Base-by-base conservation (phyloP, 2,797 vertebrate genomes). In the Acropternis orthonyx region DNA sequence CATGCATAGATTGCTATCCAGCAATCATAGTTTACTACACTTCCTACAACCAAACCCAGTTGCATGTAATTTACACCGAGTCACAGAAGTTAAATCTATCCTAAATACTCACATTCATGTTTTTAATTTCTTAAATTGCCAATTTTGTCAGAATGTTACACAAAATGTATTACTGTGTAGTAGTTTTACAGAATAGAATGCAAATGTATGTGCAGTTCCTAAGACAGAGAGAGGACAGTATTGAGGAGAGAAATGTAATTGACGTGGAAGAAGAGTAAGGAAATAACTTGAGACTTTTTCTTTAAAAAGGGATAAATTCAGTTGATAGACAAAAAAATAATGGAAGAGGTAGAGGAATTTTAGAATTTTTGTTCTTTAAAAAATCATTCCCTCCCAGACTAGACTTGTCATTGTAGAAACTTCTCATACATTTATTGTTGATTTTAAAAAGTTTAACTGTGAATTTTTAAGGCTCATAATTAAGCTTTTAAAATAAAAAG, bases 401-500 rank as follows among this genome's bases (percentile, higher is more conserved):
- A 73, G 74, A 46, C 11, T 84, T 74, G 10, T 86, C 22, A 46
- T 44, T 54, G 51, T 54, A 85, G 85, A 84, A 91, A 75, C 10
- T 72, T 91, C 58, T 30, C 21, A 43, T 85, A 28, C 4, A 34
- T 86, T 82, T 91, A 39, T 61, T 87, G 36, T 46, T 89, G 15
- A 58, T 90, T 86, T 94, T 59, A 7, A 43, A 69, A 81, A 27
- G 52, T 55, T 89, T 74, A 85, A 28, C 56, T 78, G 37, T 54
- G 68, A 80, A 52, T 81, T 95, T 91, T 95, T 85, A 81, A 91
- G 85, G 58, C 20, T 91, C 19, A 28, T 48, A 80, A n/a, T 69
- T 79, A 72, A 87, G 24, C 58, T 78, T 66, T 92, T 93, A 93
- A 92, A 95, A 90, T 83, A 83, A 89, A 93, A 88, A 63, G 4